Conservation (phyloP, 2,888 invertebrate species). For the Rhyacophila evoluta region DNA sequence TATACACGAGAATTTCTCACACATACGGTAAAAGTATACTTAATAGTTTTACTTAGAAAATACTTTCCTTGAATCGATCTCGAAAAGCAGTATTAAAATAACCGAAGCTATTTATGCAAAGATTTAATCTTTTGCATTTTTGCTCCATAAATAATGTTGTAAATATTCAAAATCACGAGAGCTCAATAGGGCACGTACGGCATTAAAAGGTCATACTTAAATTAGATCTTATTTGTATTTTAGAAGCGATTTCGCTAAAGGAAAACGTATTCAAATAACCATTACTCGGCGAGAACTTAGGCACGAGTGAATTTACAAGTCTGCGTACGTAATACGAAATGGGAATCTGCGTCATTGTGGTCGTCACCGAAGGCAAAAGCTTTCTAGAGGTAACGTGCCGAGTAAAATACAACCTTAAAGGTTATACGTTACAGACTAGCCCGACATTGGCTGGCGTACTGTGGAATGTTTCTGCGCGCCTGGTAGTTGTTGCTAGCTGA, state of each 20-base stretch:
- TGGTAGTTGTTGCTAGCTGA: neutral
- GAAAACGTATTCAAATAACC: conserved; percentile 16
- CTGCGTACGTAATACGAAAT: conserved; percentile 5
- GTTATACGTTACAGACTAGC: neutral
- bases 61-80: no score
- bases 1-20: no score
- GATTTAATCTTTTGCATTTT: neutral
- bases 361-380: neutral
- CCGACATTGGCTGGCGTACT: neutral
- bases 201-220: conserved; percentile 16
- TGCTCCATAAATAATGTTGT: neutral
- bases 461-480: neutral
- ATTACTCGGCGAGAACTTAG: neutral
- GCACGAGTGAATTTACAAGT: conserved; percentile 1
- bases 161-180: neutral
- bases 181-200: neutral
- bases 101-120: neutral
- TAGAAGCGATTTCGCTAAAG: neutral
- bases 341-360: neutral
- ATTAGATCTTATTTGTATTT: conserved; percentile 4
- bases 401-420: conserved; percentile 26
- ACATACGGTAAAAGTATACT: no score
- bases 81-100: no score
- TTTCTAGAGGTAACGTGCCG: neutral
- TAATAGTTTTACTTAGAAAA: no score